A percentile compares a stretch with the other conserved stretches of the same genome.
Conservation (phyloP, 2,797 vertebrate species). For the Leontopithecus rosalia region DNA sequence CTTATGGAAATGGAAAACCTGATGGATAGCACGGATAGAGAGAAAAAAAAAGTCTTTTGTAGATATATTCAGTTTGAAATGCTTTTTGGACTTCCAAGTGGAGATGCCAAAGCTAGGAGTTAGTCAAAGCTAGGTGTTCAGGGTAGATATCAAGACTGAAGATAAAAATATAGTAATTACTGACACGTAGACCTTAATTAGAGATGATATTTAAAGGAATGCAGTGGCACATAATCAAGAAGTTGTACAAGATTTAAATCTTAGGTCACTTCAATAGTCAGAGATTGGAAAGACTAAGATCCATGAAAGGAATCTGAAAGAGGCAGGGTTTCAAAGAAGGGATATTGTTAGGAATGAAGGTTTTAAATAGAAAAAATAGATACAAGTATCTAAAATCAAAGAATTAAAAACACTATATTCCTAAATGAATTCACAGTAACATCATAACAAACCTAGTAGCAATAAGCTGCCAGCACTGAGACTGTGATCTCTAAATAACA, state of each 20-base stretch:
- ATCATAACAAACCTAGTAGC: background rate
- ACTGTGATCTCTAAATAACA: background rate
- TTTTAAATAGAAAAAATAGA: background rate
- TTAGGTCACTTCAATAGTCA: background rate
- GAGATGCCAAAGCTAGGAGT: background rate
- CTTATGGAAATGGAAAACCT: background rate
- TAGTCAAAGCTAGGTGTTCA: background rate
- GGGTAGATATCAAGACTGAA: background rate
- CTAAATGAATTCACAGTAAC: background rate
- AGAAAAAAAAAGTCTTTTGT: background rate
- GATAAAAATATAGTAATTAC: background rate
- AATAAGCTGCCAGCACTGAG: background rate
- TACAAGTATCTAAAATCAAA: background rate
- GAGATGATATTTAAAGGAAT: background rate
- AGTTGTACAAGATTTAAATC: background rate
- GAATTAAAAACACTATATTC: background rate
- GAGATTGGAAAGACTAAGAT: background rate
- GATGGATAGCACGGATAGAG: background rate
- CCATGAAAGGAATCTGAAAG: background rate
- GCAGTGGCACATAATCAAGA: background rate
- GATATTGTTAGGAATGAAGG: background rate
- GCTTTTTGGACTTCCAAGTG: background rate
- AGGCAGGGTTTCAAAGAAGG: background rate
- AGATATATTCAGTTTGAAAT: background rate
- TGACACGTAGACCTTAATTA: background rate